These are phyloP conservation scores for Cisticola juncidis DNA, from an alignment of 2,113 vertebrate genomes.

Conservation along the genomic window DNA sequence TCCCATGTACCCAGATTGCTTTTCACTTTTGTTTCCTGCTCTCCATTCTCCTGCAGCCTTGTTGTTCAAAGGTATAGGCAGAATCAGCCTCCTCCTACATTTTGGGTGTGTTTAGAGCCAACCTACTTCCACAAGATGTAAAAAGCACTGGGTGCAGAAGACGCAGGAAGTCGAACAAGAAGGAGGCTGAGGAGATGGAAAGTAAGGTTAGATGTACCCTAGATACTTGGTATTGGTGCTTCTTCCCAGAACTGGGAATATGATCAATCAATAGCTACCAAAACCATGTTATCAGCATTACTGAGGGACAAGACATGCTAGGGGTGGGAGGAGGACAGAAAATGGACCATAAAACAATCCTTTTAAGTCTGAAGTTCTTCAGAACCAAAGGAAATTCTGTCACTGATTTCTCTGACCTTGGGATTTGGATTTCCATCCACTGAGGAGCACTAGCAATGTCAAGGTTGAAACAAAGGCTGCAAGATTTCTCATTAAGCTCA, in stretches of 20 bases:
- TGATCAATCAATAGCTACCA: neutral
- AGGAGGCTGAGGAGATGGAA: neutral
- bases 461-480: neutral
- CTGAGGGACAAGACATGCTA: neutral
- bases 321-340: rapidly evolving
- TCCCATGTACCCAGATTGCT: neutral
- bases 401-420: neutral
- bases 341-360: neutral
- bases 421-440: neutral
- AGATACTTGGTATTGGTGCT: rapidly evolving
- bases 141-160: neutral
- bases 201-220: neutral
- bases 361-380: neutral
- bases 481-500: neutral
- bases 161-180: neutral
- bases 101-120: neutral
- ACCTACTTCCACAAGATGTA: rapidly evolving
- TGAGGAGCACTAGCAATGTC: neutral
- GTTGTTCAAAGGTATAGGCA: neutral
- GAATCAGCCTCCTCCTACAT: neutral
- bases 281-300: neutral
- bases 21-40: neutral
- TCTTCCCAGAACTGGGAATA: neutral
- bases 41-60: neutral
- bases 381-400: neutral